A percentile compares a stretch with the other conserved stretches of the same genome.
Conservation (phyloP, 1,140 invertebrate genomes). For the Ruditapes philippinarum region DNA sequence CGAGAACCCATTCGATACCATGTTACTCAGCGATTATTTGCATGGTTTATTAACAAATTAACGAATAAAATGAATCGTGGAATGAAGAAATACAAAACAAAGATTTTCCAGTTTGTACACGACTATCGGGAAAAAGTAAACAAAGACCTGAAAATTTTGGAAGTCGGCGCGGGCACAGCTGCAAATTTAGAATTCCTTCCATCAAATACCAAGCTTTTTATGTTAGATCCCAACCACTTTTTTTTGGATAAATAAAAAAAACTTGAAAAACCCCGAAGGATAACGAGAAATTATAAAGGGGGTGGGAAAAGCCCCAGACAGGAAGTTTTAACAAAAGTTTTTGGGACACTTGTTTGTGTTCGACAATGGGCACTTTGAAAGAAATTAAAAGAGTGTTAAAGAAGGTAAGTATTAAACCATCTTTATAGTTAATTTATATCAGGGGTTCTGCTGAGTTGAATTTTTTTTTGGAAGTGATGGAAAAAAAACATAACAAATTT, state of each 20-base stretch:
- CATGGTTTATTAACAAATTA: slow-evolving; percentile 45
- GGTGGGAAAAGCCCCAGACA: no score
- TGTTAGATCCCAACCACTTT: slow-evolving; percentile 57
- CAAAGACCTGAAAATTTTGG: slow-evolving; percentile 35
- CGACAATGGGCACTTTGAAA: background rate
- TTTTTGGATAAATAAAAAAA: slow-evolving; percentile 50
- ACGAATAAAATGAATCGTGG: slow-evolving; percentile 23
- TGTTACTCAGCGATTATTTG: slow-evolving; percentile 14
- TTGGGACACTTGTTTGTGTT: slow-evolving; percentile 57
- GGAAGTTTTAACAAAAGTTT: no score
- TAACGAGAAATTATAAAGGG: no score
- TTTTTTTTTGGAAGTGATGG: no score
- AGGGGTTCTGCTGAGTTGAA: no score
- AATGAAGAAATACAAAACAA: slow-evolving; percentile 24
- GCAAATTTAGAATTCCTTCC: slow-evolving; percentile 54
- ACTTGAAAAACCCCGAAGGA: slow-evolving; percentile 11
- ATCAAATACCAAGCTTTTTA: slow-evolving; percentile 21
- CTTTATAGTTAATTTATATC: no score
- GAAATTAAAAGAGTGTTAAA: slow-evolving; percentile 59
- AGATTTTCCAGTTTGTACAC: slow-evolving; percentile 20
- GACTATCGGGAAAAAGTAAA: background rate
- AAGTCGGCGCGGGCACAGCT: slow-evolving; percentile 48
- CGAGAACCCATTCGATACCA: background rate
- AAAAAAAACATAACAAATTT: no score
- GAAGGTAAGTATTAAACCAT: slow-evolving; percentile 38